Conservation (phyloP, 2,797 vertebrate genomes). For the Lates japonicus region DNA sequence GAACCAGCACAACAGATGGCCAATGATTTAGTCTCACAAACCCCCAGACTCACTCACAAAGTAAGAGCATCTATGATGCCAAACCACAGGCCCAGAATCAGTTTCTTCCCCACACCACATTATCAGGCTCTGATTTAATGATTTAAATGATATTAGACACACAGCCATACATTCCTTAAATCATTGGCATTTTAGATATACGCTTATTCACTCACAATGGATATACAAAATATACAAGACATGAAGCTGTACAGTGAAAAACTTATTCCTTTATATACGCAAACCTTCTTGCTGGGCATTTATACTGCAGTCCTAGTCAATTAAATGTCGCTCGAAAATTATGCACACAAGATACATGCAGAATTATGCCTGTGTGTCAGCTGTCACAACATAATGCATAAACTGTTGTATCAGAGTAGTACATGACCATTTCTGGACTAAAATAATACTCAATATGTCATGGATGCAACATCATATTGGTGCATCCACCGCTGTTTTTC, state of each 20-base stretch:
- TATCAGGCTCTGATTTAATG: slow-evolving; percentile 32
- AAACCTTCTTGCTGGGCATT: background rate
- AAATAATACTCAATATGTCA: background rate
- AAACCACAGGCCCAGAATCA: background rate
- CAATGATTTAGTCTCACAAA: background rate
- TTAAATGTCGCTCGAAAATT: background rate
- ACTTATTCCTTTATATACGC: background rate
- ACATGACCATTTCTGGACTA: background rate
- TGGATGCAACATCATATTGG: too few species aligned
- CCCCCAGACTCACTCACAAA: background rate
- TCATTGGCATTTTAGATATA: background rate
- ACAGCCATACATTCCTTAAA: slow-evolving; percentile 7
- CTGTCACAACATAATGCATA: background rate
- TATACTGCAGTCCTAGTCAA: background rate
- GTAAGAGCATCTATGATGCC: background rate
- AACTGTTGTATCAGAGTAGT: background rate
- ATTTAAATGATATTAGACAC: slow-evolving; percentile 20
- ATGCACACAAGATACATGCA: background rate
- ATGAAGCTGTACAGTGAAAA: slow-evolving; percentile 17
- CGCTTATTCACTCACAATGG: background rate
- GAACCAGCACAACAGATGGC: background rate
- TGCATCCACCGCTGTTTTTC: background rate
- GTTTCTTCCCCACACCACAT: background rate
- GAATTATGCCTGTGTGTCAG: background rate
- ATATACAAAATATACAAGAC: slow-evolving; percentile 50